Evolutionary conservation across 1,140 invertebrate genomes (phyloP), one percentile per base, ranked within the genome.

Genomic region (Apis dorsata): DNA sequence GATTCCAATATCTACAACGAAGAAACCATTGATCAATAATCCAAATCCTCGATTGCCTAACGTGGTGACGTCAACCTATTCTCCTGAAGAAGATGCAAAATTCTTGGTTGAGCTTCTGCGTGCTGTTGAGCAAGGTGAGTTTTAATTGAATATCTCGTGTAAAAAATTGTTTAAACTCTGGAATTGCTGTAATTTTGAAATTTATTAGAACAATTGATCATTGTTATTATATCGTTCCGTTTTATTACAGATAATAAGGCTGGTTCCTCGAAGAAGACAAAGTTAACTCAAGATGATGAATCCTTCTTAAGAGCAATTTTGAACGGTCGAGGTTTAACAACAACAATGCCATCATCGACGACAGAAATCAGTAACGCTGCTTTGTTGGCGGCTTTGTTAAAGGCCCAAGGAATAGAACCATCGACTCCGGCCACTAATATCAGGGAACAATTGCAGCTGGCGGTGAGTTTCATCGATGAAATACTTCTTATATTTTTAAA

Each of bases 391-490:
- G 95, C 95, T 5, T 89, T 96, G 77, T 91, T 96, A 60, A 96
- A 96, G 91, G 95, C 96, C 88, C 95, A 96, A 90, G 96, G 96
- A 24, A 96, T 96, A 87, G 95, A 95, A 86, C 96, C 96, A 4
- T 94, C 95, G 9, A 96, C 95, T 63, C 95, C 96, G 84, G 94
- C 90, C 88, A 95, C 92, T 68, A 84, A 89, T 4, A 84, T 94
- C 72, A 92, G 86, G 66, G 94, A 95, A 85, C 95, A 95, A 93
- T 91, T 96, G 71, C 94, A 94, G 90, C 92, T 94, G 79, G 94
- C 94, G 86, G 96, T 96, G 93, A 95, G 95, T 95, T 68, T 34
- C 63, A 2, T 49, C 9, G 24, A 19, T 19, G 11, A 57, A 55
- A 28, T 59, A 28, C 13, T 17, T 49, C 10, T 44, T 7, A 44